Conservation (phyloP, 2,113 vertebrate genomes). For the Hippocampus comes region DNA sequence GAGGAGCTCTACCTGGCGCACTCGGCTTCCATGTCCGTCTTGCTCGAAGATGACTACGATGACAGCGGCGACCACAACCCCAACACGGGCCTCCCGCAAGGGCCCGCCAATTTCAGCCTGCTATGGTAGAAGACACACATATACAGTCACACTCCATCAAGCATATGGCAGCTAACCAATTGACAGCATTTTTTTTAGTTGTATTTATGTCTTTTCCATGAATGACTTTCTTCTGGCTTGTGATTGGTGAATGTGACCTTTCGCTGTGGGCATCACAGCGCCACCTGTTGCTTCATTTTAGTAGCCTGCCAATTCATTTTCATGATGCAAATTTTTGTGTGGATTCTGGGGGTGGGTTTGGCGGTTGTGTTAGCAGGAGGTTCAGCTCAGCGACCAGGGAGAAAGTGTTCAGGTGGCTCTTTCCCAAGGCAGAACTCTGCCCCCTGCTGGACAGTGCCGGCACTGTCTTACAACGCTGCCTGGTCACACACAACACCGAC, state of each 20-base stretch:
- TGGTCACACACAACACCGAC: conserved; percentile 65
- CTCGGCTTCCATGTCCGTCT: conserved; percentile 62
- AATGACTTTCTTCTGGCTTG: neutral
- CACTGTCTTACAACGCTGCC: conserved; percentile 67
- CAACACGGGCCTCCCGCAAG: conserved; percentile 50
- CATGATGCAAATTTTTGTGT: neutral
- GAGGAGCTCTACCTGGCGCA: conserved; percentile 68
- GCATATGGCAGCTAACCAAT: too few relatives aligned
- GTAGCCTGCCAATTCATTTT: neutral
- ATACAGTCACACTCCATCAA: neutral
- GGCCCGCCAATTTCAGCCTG: conserved; percentile 74
- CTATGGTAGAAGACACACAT: conserved; percentile 59
- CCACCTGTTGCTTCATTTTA: neutral
- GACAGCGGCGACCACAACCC: conserved; percentile 23
- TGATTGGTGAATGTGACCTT: neutral
- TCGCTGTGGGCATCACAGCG: neutral
- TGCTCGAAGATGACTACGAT: conserved; percentile 53
- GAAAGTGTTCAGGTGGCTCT: conserved; percentile 70
- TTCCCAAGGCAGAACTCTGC: conserved; percentile 67
- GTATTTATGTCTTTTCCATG: neutral
- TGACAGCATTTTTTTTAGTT: neutral
- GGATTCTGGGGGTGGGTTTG: neutral
- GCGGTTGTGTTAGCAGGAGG: conserved; percentile 49
- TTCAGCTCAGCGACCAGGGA: conserved; percentile 61
- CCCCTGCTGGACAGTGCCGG: conserved; percentile 70